Evolutionary conservation across 2,888 invertebrate species (phyloP).

Genomic region (Drosophila cognata): DNA sequence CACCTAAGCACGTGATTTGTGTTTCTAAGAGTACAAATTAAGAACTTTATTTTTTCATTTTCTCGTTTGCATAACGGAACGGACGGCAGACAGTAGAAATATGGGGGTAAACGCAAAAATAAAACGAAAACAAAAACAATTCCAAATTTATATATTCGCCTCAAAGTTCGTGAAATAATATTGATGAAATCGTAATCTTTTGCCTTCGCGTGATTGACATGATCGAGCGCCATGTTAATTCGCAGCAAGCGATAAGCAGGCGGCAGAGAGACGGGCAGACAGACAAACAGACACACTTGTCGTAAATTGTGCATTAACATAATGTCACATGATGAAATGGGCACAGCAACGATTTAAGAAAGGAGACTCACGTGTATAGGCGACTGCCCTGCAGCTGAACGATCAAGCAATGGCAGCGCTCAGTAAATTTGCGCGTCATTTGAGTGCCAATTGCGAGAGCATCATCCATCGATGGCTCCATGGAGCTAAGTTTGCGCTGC

Average conservation of each 20-base stretch:
- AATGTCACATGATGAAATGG: constrained; percentile 35
- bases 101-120: constrained; percentile 22
- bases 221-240: constrained; percentile 57
- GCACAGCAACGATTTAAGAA: not conserved
- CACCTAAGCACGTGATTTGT: not conserved
- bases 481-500: constrained; percentile 69
- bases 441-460: constrained; percentile 82
- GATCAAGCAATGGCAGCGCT: constrained; percentile 64
- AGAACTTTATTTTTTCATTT: not conserved
- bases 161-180: constrained; percentile 17
- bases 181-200: constrained; percentile 28
- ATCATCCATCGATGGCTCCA: constrained; percentile 77
- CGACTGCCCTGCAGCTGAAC: constrained; percentile 76
- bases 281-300: not conserved
- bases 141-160: not conserved
- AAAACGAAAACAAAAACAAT: constrained; percentile 26
- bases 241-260: constrained; percentile 31
- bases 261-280: not conserved
- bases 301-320: not conserved
- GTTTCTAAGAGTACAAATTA: not conserved
- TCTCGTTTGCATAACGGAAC: constrained; percentile 40
- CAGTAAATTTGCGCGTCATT: constrained; percentile 75
- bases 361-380: constrained; percentile 82
- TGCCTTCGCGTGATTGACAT: constrained; percentile 64
- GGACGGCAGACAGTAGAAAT: constrained; percentile 4